Evolutionary conservation across 2,797 vertebrate genomes (phyloP).

Genomic region (Telmatherina bonti): DNA sequence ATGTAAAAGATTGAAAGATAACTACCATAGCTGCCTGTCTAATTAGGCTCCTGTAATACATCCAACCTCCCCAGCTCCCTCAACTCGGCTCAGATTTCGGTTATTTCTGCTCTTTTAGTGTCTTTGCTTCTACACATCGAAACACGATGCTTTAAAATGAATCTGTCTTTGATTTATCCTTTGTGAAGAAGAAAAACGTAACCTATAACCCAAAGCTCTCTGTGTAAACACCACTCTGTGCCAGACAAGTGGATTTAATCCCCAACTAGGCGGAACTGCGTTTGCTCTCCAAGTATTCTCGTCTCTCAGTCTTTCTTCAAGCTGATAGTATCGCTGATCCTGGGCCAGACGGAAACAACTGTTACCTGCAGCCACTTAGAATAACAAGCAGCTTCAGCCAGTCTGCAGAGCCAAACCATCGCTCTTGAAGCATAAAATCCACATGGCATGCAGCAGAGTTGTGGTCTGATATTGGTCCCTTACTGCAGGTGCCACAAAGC

Average conservation of each 20-base stretch:
- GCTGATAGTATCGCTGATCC: slow-evolving; percentile 68
- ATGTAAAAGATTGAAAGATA: background rate
- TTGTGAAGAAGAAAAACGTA: slow-evolving; percentile 40
- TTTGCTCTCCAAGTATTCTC: slow-evolving; percentile 63
- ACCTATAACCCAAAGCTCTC: slow-evolving; percentile 44
- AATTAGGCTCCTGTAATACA: slow-evolving; percentile 23
- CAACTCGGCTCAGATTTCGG: slow-evolving; percentile 1
- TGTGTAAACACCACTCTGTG: slow-evolving; percentile 43
- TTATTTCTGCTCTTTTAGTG: slow-evolving; percentile 25
- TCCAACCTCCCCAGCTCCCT: slow-evolving; percentile 46
- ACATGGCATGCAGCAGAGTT: slow-evolving; percentile 45
- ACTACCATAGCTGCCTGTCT: background rate
- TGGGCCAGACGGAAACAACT: slow-evolving; percentile 66
- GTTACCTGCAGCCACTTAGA: slow-evolving; percentile 61
- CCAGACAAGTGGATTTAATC: slow-evolving; percentile 57
- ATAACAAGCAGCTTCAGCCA: slow-evolving; percentile 68
- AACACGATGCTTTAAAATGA: slow-evolving; percentile 38
- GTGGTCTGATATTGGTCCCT: slow-evolving; percentile 48
- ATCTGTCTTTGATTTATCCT: slow-evolving; percentile 58
- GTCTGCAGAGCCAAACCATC: slow-evolving; percentile 46
- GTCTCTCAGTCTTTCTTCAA: slow-evolving; percentile 46
- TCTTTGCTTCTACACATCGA: slow-evolving; percentile 18
- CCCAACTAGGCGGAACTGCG: slow-evolving; percentile 47
- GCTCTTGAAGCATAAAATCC: slow-evolving; percentile 55
- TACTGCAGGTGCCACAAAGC: slow-evolving; percentile 24